These are phyloP conservation scores for Eulemur albifrons DNA, from an alignment of 2,797 vertebrate species.

Conservation along the genomic window DNA sequence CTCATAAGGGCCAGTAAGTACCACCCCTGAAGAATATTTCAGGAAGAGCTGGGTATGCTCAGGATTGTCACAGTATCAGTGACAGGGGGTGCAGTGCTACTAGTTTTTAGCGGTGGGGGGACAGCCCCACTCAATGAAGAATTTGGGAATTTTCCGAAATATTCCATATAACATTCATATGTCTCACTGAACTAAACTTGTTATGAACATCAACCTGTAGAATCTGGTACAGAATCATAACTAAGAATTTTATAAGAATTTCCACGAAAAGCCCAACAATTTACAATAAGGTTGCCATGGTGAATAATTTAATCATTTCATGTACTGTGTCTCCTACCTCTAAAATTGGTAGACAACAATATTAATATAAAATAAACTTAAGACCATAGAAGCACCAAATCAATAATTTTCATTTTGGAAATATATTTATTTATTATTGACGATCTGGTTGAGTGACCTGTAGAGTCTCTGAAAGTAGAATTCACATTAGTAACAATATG, in stretches of 20 bases:
- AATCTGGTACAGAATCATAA: background rate
- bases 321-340: background rate
- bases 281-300: background rate
- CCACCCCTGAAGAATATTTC: background rate
- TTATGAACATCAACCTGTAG: background rate
- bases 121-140: background rate
- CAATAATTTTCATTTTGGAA: background rate
- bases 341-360: background rate
- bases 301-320: background rate
- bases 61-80: background rate
- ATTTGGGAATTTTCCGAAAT: background rate
- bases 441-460: background rate
- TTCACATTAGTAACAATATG: background rate
- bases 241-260: background rate
- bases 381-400: background rate
- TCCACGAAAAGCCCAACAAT: background rate
- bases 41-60: background rate
- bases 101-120: background rate
- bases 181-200: background rate
- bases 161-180: background rate
- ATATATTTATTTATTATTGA: background rate
- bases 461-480: background rate
- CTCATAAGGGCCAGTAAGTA: background rate
- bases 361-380: background rate
- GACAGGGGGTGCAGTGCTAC: too few relatives aligned